Conservation (phyloP, 1,140 invertebrate species). For the Pseudomyrmex gracilis region DNA sequence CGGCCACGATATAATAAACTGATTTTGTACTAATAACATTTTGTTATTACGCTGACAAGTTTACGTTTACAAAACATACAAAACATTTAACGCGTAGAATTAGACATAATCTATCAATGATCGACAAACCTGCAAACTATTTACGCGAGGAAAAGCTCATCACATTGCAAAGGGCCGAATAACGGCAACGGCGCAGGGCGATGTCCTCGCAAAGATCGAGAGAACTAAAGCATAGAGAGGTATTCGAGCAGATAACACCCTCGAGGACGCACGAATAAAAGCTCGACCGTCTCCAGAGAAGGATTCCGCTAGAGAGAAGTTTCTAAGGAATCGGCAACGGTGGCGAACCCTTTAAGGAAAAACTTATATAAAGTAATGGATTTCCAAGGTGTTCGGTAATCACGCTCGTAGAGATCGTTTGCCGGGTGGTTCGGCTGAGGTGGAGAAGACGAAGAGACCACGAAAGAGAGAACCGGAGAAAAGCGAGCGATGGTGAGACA, state of each 20-base stretch:
- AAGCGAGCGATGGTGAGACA: slow-evolving; percentile 64
- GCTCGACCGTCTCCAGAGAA: slow-evolving; percentile 40
- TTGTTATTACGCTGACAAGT: slow-evolving; percentile 16
- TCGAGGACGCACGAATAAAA: slow-evolving; percentile 54
- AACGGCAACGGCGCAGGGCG: background rate
- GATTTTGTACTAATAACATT: slow-evolving; percentile 20
- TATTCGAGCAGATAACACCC: slow-evolving; percentile 64
- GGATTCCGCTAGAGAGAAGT: slow-evolving; percentile 49
- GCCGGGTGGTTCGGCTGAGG: slow-evolving; percentile 36
- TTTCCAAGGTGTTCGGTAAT: slow-evolving; percentile 76
- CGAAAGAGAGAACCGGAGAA: slow-evolving; percentile 46
- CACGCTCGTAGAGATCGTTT: slow-evolving; percentile 66
- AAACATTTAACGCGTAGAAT: slow-evolving; percentile 15
- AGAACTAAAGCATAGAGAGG: slow-evolving; percentile 46
- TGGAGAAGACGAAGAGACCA: slow-evolving; percentile 14
- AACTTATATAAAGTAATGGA: slow-evolving; percentile 78
- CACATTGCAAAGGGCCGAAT: slow-evolving; percentile 14
- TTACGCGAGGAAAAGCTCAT: slow-evolving; percentile 58
- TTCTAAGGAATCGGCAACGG: slow-evolving; percentile 45
- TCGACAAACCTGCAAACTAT: slow-evolving; percentile 42
- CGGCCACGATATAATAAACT: too few relatives aligned
- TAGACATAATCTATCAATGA: slow-evolving; percentile 34
- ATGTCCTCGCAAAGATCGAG: slow-evolving; percentile 43
- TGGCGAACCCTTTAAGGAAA: slow-evolving; percentile 67
- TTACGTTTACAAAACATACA: background rate